phyloP scores from a whole-genome alignment of 2,888 invertebrate species.

The Hymenopus coronatus region DNA sequence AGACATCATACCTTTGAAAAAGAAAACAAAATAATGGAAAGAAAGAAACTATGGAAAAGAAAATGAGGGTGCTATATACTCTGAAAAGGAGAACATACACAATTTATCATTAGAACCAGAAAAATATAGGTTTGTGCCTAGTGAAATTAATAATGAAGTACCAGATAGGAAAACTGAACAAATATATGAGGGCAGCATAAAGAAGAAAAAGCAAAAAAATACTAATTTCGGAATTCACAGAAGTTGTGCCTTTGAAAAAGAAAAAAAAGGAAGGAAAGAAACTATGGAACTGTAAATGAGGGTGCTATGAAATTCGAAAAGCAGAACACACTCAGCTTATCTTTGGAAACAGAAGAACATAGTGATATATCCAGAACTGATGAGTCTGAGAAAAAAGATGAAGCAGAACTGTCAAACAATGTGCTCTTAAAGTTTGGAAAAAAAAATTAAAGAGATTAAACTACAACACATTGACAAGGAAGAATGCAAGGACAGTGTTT shows the following conservation, averaged over 20 bases:
- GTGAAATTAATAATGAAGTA: too few relatives aligned
- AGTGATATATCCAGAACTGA: neutral
- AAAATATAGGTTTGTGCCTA: too few relatives aligned
- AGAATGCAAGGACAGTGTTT: conserved; percentile 60
- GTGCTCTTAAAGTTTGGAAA: conserved; percentile 45
- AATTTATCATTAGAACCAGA: too few relatives aligned
- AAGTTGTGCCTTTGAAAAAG: neutral
- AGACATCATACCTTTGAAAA: neutral
- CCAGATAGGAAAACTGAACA: too few relatives aligned
- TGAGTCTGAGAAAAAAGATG: conserved; percentile 3
- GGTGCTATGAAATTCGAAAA: neutral
- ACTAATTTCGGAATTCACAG: neutral
- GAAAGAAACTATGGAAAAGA: too few relatives aligned
- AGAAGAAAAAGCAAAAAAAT: neutral
- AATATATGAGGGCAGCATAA: neutral
- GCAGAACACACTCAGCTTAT: neutral
- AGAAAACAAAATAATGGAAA: too few relatives aligned
- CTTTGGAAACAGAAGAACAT: neutral
- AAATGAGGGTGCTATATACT: too few relatives aligned
- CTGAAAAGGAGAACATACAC: too few relatives aligned
- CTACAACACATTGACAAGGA: conserved; percentile 37
- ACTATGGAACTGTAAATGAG: neutral
- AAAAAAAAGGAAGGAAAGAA: neutral
- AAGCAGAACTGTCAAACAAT: conserved; percentile 24
- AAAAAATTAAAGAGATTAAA: conserved; percentile 30